Evolutionary conservation across 2,797 vertebrate species (phyloP).

Genomic region (Ficedula albicollis): DNA sequence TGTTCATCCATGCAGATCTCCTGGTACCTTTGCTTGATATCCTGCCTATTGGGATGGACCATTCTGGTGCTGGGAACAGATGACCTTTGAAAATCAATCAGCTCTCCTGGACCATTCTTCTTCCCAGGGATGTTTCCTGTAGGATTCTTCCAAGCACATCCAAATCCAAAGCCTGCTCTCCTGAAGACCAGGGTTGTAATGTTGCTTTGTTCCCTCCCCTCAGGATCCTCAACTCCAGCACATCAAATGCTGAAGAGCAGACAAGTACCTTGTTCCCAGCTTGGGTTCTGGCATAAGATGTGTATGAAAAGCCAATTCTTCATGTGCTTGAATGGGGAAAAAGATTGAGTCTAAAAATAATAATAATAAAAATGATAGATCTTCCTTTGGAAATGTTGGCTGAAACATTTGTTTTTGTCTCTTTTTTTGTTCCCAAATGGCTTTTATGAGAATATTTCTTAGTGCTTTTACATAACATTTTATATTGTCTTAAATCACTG

Average conservation of each 20-base stretch:
- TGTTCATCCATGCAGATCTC: neutral
- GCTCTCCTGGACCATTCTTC: neutral
- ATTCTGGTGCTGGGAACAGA: neutral
- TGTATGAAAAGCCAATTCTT: neutral
- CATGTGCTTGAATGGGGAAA: neutral
- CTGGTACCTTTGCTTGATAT: neutral
- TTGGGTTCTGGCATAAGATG: neutral
- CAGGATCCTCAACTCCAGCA: neutral
- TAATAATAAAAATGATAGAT: constrained; percentile 13
- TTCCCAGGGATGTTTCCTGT: neutral
- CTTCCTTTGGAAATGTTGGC: constrained; percentile 29
- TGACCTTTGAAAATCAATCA: neutral
- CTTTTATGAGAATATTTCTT: constrained; percentile 34
- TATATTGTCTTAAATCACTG: constrained; percentile 55
- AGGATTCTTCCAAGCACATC: neutral
- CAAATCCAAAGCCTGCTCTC: neutral
- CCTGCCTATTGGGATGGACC: neutral
- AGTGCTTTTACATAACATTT: constrained; percentile 57
- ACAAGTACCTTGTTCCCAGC: neutral
- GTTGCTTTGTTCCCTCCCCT: neutral
- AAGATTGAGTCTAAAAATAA: constrained; percentile 26
- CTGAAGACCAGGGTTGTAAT: neutral
- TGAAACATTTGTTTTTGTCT: constrained; percentile 33
- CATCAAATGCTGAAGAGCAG: neutral
- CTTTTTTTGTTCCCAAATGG: constrained; percentile 26